phyloP scores from a whole-genome alignment of 2,113 vertebrate species.

The Apistogramma diplotaenia region DNA sequence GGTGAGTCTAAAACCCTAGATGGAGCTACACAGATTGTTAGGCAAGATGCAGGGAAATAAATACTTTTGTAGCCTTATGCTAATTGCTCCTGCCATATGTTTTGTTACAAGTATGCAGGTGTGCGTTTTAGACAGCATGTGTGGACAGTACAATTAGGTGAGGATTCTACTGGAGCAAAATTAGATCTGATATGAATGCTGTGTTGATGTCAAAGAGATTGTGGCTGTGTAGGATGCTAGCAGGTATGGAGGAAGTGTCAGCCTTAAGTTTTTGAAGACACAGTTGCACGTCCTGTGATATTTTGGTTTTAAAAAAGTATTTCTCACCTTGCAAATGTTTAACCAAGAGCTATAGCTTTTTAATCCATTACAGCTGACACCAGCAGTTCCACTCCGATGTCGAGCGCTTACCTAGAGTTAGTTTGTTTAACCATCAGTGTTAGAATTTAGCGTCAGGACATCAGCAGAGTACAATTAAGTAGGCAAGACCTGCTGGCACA shows the following conservation, averaged over 20 bases:
- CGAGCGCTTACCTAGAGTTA: conserved; percentile 11
- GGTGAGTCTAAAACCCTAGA: not conserved
- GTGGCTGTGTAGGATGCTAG: conserved; percentile 27
- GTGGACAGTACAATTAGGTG: not conserved
- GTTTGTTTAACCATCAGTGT: not conserved
- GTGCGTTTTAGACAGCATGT: not conserved
- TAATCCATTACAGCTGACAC: conserved; percentile 56
- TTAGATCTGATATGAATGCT: conserved; percentile 17
- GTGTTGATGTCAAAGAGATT: conserved; percentile 54
- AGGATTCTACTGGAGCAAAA: not conserved
- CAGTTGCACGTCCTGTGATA: conserved; percentile 9
- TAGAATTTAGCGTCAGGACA: not conserved
- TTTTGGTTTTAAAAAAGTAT: not conserved
- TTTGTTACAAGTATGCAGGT: conserved; percentile 14
- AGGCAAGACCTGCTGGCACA: not conserved
- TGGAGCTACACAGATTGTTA: conserved; percentile 20
- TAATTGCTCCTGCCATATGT: conserved; percentile 43
- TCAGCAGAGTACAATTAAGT: not conserved
- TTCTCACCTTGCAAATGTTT: conserved; percentile 42
- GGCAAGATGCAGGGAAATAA: conserved; percentile 36
- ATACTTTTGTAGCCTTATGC: conserved; percentile 50
- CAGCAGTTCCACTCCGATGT: conserved; percentile 55
- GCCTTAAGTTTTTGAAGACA: not conserved
- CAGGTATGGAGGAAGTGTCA: not conserved
- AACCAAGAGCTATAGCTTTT: conserved; percentile 52